Percentiles rank a stretch among this genome's conserved stretches.
Evolutionary conservation across 2,797 vertebrate genomes (phyloP).

Genomic region (Lutjanus campechanus): DNA sequence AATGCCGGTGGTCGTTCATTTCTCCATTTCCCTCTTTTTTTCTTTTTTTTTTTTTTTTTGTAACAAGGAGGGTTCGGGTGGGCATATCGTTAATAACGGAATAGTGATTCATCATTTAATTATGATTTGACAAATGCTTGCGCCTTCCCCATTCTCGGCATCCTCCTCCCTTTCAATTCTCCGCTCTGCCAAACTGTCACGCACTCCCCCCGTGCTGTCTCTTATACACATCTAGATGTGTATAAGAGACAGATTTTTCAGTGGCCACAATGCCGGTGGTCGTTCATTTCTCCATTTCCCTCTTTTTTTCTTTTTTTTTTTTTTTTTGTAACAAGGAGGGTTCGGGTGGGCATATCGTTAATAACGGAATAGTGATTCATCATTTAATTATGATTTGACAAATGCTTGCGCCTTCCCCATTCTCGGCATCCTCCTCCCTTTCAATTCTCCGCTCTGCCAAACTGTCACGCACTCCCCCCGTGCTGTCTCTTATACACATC

Average conservation of each 20-base stretch:
- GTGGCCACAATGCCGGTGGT: too few relatives aligned
- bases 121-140: slow-evolving; percentile 99
- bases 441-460: slow-evolving; percentile 98
- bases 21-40: too few relatives aligned
- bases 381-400: slow-evolving; percentile 99
- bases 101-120: slow-evolving; percentile 99
- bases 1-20: too few relatives aligned
- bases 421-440: slow-evolving; percentile 96
- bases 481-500: too few relatives aligned
- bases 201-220: slow-evolving; percentile 93
- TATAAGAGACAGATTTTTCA: too few relatives aligned
- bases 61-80: slow-evolving; percentile 75
- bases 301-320: too few relatives aligned
- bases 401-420: slow-evolving; percentile 98
- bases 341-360: slow-evolving; percentile 88
- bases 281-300: too few relatives aligned
- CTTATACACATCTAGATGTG: too few relatives aligned
- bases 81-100: slow-evolving; percentile 94
- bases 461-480: slow-evolving; percentile 95
- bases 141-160: slow-evolving; percentile 97
- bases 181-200: slow-evolving; percentile 97
- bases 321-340: slow-evolving; percentile 65
- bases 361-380: slow-evolving; percentile 99
- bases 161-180: slow-evolving; percentile 99
- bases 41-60: slow-evolving; percentile 54